Percentiles rank a stretch among this genome's conserved stretches.
Conservation (phyloP, 1,140 invertebrate species). For the Lerema accius region DNA sequence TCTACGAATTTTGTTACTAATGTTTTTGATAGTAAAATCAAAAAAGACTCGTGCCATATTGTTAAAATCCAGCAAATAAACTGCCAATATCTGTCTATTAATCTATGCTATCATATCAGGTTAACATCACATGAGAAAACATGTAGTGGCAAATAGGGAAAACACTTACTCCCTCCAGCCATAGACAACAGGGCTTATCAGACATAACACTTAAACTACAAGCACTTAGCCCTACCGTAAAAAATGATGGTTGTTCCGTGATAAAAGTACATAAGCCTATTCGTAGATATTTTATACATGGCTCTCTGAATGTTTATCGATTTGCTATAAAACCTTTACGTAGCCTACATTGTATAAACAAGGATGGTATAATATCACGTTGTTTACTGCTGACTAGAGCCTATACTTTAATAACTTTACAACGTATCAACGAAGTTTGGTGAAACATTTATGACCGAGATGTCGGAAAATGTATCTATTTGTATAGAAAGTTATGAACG, state of each 20-base stretch:
- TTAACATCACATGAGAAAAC: too few relatives aligned
- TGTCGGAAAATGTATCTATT: slow-evolving; percentile 37
- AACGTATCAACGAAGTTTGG: slow-evolving; percentile 30
- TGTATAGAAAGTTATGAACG: slow-evolving; percentile 37
- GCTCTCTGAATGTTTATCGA: slow-evolving; percentile 40
- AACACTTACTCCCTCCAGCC: not conserved
- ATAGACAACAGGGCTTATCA: slow-evolving; percentile 13
- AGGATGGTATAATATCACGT: slow-evolving; percentile 33
- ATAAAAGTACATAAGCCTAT: slow-evolving; percentile 29
- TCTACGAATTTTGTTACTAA: too few relatives aligned
- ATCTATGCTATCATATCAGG: too few relatives aligned
- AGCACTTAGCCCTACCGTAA: slow-evolving; percentile 24
- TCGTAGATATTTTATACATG: slow-evolving; percentile 27
- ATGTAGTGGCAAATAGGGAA: too few relatives aligned
- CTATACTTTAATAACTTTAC: slow-evolving; percentile 41
- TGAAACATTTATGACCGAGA: slow-evolving; percentile 41
- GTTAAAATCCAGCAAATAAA: too few relatives aligned
- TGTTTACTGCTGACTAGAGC: slow-evolving; percentile 37
- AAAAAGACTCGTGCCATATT: too few relatives aligned
- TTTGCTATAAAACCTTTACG: slow-evolving; percentile 49
- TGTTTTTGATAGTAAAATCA: too few relatives aligned
- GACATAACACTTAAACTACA: slow-evolving; percentile 30
- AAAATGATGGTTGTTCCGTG: slow-evolving; percentile 24
- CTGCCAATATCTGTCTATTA: too few relatives aligned
- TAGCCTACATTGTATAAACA: slow-evolving; percentile 37